Conservation (phyloP, 2,113 vertebrate species). For the Callipepla squamata region DNA sequence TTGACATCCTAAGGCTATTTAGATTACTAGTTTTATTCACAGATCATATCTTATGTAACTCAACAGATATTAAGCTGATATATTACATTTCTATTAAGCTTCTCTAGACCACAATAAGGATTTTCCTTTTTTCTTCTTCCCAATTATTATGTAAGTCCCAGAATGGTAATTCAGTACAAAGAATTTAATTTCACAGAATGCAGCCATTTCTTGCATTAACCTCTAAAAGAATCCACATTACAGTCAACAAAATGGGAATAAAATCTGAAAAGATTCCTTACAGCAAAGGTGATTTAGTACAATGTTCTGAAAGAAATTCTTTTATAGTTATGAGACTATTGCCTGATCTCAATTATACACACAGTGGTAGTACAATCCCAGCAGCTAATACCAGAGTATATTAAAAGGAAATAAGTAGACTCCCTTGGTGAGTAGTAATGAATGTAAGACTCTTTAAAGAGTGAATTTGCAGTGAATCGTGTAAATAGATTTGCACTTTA, state of each 20-base stretch:
- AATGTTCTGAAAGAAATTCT: not conserved
- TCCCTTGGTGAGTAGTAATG: not conserved
- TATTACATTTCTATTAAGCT: not conserved
- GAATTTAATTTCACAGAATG: not conserved
- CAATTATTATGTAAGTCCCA: not conserved
- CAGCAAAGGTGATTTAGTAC: not conserved
- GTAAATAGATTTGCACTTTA: not conserved
- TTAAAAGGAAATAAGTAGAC: not conserved
- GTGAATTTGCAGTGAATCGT: not conserved
- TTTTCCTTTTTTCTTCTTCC: not conserved
- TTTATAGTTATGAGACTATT: not conserved
- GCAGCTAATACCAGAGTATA: not conserved
- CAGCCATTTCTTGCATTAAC: not conserved
- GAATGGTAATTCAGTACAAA: not conserved
- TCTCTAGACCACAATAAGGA: not conserved
- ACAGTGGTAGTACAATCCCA: not conserved
- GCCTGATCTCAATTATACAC: not conserved
- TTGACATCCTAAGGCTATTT: not conserved
- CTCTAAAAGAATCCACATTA: not conserved
- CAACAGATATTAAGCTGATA: not conserved
- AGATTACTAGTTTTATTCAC: not conserved
- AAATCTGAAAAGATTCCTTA: not conserved
- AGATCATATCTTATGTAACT: not conserved
- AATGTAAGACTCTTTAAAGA: not conserved
- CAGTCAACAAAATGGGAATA: not conserved